Conservation (phyloP, 2,888 invertebrate genomes). For the Atherix ibis region DNA sequence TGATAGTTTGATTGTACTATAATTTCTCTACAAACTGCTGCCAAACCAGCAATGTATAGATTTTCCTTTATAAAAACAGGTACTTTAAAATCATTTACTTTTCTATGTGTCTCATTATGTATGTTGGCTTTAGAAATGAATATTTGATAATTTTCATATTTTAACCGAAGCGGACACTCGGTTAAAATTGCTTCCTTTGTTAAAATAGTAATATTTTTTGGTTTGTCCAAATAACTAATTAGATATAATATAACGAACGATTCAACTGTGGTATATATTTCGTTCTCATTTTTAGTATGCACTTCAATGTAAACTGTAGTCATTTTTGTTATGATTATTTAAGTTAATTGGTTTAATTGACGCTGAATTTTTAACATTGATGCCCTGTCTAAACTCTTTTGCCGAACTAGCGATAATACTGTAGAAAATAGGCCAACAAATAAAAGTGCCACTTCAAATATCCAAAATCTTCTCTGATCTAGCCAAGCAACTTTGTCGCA, state of each 20-base stretch:
- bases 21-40: conserved; percentile 51
- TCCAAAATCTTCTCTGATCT: conserved; percentile 58
- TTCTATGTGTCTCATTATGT: background rate
- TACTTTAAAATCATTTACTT: conserved; percentile 29
- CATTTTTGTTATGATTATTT: conserved; percentile 12
- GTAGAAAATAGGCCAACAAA: conserved; percentile 22
- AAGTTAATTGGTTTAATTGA: conserved; percentile 12
- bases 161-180: too few species aligned
- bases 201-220: conserved; percentile 26
- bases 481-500: conserved; percentile 74
- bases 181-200: conserved; percentile 11
- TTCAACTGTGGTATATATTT: conserved; percentile 38
- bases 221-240: conserved; percentile 39
- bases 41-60: conserved; percentile 58
- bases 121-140: background rate
- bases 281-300: conserved; percentile 17
- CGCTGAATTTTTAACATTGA: conserved; percentile 12
- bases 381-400: conserved; percentile 10
- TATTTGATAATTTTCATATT: too few species aligned
- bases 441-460: conserved; percentile 24
- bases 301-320: conserved; percentile 28
- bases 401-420: conserved; percentile 23
- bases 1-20: conserved; percentile 27
- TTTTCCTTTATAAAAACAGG: conserved; percentile 46
- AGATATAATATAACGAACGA: conserved; percentile 46